Percentiles rank a stretch among this genome's conserved stretches.
phyloP scores from a whole-genome alignment of 2,113 vertebrate species.

The Egretta garzetta region DNA sequence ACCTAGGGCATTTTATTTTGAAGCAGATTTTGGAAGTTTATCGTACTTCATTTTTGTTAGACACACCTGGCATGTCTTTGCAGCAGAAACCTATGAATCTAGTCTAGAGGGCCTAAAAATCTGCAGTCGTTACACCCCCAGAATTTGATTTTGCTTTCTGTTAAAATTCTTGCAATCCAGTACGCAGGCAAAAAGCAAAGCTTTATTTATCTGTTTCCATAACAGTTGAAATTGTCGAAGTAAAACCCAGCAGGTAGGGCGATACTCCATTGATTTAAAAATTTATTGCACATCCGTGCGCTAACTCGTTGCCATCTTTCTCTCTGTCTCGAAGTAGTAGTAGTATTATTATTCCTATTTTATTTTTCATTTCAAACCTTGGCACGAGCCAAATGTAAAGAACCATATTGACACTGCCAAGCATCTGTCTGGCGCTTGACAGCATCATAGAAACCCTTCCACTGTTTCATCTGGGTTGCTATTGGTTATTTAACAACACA shows the following conservation, averaged over 20 bases:
- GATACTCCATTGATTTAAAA: neutral
- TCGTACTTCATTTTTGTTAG: neutral
- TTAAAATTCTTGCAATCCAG: neutral
- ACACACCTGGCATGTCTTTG: neutral
- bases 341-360: neutral
- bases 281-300: neutral
- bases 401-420: constrained; percentile 23
- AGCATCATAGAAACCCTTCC: constrained; percentile 52
- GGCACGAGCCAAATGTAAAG: neutral
- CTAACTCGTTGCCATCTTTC: neutral
- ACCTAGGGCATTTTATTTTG: neutral
- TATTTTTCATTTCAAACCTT: constrained; percentile 40
- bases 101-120: neutral
- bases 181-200: neutral
- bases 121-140: neutral
- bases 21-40: neutral
- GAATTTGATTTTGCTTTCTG: neutral
- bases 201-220: neutral
- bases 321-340: neutral
- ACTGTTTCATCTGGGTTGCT: constrained; percentile 57
- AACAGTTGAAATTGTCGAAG: neutral
- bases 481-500: constrained; percentile 75
- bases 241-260: neutral
- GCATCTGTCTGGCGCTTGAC: constrained; percentile 69
- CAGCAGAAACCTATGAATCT: neutral